Percentiles rank a stretch among this genome's conserved stretches.
Conservation (phyloP, 2,797 vertebrate species). For the Poecilia wingei region DNA sequence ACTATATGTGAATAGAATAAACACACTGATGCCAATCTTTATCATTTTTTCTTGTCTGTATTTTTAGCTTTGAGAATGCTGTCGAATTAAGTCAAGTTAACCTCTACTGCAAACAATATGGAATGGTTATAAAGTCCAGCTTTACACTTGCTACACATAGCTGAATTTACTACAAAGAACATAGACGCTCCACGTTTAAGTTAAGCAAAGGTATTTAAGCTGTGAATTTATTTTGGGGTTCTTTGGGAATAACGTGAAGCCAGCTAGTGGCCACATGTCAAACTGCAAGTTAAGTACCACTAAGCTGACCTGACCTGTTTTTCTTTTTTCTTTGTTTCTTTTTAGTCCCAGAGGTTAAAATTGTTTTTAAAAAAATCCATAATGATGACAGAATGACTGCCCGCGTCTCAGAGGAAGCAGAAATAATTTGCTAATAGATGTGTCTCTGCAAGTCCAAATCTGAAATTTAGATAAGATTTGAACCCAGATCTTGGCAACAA, state of each 20-base stretch:
- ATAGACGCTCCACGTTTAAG: neutral
- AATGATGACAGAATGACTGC: constrained; percentile 53
- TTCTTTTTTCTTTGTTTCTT: neutral
- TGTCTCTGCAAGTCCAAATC: constrained; percentile 68
- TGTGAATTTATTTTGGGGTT: neutral
- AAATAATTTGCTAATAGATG: constrained; percentile 60
- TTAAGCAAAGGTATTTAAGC: neutral
- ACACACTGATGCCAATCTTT: neutral
- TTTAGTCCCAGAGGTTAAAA: neutral
- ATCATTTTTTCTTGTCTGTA: neutral
- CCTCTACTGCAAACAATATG: neutral
- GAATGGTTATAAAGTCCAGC: neutral
- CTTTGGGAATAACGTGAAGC: neutral
- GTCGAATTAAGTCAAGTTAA: neutral
- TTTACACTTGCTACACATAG: neutral
- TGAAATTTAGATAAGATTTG: constrained; percentile 75
- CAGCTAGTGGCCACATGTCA: neutral
- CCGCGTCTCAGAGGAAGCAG: constrained; percentile 40
- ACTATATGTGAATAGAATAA: neutral
- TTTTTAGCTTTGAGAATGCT: neutral
- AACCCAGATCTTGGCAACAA: constrained; percentile 72
- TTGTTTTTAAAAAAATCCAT: constrained; percentile 5
- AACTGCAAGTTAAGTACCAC: neutral
- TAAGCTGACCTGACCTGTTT: neutral
- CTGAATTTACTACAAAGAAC: neutral